Conservation (phyloP, 2,113 vertebrate genomes). For the Toxotes jaculatrix region DNA sequence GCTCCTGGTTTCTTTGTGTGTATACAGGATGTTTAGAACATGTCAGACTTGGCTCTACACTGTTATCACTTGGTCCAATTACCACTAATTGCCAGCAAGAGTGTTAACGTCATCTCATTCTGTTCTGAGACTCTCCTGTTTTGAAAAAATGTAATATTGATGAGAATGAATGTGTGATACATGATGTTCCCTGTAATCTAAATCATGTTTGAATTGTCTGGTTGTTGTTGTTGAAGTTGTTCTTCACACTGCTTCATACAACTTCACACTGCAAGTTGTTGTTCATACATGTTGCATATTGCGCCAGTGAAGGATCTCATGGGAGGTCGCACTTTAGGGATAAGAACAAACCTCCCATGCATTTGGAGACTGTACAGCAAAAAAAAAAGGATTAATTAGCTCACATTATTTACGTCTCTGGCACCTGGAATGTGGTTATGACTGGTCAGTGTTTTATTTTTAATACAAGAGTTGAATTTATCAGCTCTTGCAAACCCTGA, state of each 20-base stretch:
- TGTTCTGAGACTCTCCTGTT: no score
- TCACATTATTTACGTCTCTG: background rate
- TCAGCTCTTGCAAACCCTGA: background rate
- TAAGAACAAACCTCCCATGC: background rate
- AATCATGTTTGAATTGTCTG: no score
- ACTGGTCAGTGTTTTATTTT: background rate
- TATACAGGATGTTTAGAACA: no score
- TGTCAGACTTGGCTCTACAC: background rate
- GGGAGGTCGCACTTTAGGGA: background rate
- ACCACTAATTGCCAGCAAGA: background rate
- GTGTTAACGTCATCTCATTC: background rate
- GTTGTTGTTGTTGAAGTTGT: no score
- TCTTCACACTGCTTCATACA: no score
- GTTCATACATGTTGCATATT: no score
- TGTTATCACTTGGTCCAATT: background rate
- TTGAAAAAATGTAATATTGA: no score
- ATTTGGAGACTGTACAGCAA: background rate
- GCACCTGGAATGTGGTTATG: background rate
- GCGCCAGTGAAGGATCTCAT: no score
- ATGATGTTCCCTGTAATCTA: no score
- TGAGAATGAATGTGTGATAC: no score
- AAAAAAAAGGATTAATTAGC: background rate
- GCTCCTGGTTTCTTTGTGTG: no score
- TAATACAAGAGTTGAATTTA: background rate
- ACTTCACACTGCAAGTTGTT: no score